Base-by-base conservation (phyloP, 2,797 vertebrate genomes). In the Merluccius polli region DNA sequence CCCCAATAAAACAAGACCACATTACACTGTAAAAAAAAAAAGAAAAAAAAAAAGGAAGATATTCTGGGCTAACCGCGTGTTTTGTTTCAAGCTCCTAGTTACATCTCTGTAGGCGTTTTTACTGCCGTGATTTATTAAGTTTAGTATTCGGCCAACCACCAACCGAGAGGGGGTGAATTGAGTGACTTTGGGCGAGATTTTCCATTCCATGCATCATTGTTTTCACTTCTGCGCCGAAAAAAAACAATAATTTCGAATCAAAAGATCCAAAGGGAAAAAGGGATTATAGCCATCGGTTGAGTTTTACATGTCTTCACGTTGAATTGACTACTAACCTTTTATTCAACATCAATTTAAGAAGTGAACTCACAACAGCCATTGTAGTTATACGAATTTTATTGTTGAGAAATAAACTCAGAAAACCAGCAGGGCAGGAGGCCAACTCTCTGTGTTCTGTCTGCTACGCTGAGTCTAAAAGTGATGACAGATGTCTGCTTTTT, bases 401-500 rank as follows among this genome's bases (percentile, higher is more conserved):
- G 52, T 77, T 72, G 72, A 44, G 63, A 41, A 79, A 69, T 31
- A 75, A 71, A 76, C 24, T 67, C 32, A 77, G n/a, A 16, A 59
- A 75, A 69, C 16, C 27, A 75, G 29, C 67, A 30, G 73, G n/a
- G 30, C 75, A 33, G n/a, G 21, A 73, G 32, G 29, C 4, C 33
- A n/a, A 36, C 71, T 77, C 35, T 74, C 24, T 9, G 1, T n/a
- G 48, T 41, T 32, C 65, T 74, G 73, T 29, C 73, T 36, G 16
- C 24, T 16, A 41, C 73, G n/a, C 13, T 31, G 52, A 71, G 52
- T 71, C 72, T 73, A 69, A 65, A 74, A 24, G 73, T 67, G n/a
- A 82, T 75, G 65, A 79, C 74, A 72, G 36, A 74, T 72, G 44
- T 48, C 33, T 32, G 21, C 72, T 65, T 27, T 71, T 74, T 78